phyloP scores from a whole-genome alignment of 2,113 vertebrate species.

The Cyprinodon variegatus region DNA sequence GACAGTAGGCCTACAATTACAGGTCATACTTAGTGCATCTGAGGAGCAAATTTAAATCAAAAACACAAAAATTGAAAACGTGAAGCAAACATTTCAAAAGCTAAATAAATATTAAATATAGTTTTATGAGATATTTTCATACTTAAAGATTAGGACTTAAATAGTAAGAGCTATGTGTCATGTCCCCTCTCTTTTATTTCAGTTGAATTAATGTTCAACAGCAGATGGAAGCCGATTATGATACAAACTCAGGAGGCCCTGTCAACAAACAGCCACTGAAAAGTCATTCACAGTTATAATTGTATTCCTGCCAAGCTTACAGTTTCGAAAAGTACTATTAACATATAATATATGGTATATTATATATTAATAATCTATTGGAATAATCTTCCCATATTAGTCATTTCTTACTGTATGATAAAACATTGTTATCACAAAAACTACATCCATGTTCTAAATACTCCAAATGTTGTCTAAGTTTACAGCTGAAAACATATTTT shows the following conservation, averaged over 20 bases:
- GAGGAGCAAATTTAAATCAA: slow-evolving; percentile 32
- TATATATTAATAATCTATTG: background rate
- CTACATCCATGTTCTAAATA: no score
- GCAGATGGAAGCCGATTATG: slow-evolving; percentile 49
- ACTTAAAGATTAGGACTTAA: background rate
- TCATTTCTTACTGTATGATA: background rate
- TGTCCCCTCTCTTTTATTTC: slow-evolving; percentile 35
- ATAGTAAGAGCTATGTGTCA: slow-evolving; percentile 3
- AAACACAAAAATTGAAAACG: no score
- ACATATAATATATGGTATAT: no score
- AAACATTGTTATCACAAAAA: no score
- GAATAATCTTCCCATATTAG: background rate
- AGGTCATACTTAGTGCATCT: slow-evolving; percentile 58
- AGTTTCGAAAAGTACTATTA: no score
- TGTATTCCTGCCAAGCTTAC: slow-evolving; percentile 44
- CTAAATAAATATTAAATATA: no score
- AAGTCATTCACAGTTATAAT: slow-evolving; percentile 38
- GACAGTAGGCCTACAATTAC: slow-evolving; percentile 49
- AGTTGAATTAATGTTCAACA: slow-evolving; percentile 44
- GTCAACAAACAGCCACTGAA: slow-evolving; percentile 59
- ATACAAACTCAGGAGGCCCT: slow-evolving; percentile 47
- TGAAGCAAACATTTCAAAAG: no score
- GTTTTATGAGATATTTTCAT: no score
- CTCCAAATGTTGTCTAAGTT: no score
- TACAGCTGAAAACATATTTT: no score